Evolutionary conservation across 2,113 vertebrate genomes (phyloP).

Genomic region (Malurus elegans): DNA sequence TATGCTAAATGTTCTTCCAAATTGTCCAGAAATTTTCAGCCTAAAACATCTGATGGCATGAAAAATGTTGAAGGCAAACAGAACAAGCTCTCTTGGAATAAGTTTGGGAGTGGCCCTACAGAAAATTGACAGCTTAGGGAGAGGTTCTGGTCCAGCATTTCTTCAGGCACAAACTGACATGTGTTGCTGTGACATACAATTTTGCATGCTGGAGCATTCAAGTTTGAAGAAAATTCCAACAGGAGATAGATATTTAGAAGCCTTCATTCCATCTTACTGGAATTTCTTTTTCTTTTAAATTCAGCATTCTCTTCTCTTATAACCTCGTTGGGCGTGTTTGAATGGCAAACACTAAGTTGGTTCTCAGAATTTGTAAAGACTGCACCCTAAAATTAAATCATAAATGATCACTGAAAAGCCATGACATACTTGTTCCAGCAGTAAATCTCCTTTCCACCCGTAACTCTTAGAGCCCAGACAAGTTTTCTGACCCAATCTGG

Average conservation of each 20-base stretch:
- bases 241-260: not conserved
- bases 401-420: not conserved
- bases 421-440: not conserved
- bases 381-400: not conserved
- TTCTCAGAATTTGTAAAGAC: not conserved
- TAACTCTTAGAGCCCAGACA: not conserved
- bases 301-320: not conserved
- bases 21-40: not conserved
- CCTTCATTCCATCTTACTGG: not conserved
- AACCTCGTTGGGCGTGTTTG: fast-evolving
- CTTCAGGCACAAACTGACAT: not conserved
- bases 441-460: not conserved
- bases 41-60: not conserved
- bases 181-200: not conserved
- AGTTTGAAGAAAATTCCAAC: not conserved
- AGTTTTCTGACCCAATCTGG: not conserved
- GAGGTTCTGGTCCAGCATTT: not conserved
- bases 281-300: not conserved
- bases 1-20: not conserved
- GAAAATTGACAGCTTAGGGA: not conserved
- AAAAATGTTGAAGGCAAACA: not conserved
- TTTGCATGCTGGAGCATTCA: not conserved
- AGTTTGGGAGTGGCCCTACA: not conserved
- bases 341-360: not conserved
- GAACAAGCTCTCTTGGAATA: not conserved